Percentiles rank a stretch among this genome's conserved stretches.
Evolutionary conservation across 2,113 vertebrate genomes (phyloP).

Genomic region (Stercorarius parasiticus): DNA sequence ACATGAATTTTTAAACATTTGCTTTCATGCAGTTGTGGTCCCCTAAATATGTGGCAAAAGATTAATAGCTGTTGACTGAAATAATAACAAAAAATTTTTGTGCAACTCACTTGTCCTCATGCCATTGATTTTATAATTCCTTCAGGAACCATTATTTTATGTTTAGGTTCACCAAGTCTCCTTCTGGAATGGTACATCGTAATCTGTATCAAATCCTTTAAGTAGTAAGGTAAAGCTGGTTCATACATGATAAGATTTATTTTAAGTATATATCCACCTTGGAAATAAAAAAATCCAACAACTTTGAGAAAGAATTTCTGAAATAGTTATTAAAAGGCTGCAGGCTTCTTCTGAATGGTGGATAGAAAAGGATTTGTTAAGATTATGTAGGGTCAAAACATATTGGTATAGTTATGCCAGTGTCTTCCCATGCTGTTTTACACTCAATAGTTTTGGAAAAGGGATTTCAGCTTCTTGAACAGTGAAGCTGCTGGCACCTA

Average conservation of each 20-base stretch:
- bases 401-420: not conserved
- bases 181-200: not conserved
- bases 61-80: not conserved
- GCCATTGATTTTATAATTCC: constrained; percentile 6
- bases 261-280: not conserved
- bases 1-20: constrained; percentile 55
- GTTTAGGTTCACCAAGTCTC: not conserved
- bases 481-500: not conserved
- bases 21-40: not conserved
- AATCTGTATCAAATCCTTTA: not conserved
- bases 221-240: not conserved
- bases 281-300: not conserved
- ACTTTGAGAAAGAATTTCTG: not conserved
- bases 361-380: not conserved
- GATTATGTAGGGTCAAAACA: not conserved
- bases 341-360: not conserved
- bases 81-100: not conserved
- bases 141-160: not conserved
- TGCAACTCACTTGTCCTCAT: not conserved
- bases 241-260: not conserved
- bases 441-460: not conserved
- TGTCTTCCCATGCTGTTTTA: not conserved
- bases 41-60: constrained; percentile 7
- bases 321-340: not conserved
- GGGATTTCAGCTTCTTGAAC: not conserved